These are phyloP conservation scores for Trichosurus vulpecula DNA, from an alignment of 2,797 vertebrate genomes.

Conservation along the genomic window DNA sequence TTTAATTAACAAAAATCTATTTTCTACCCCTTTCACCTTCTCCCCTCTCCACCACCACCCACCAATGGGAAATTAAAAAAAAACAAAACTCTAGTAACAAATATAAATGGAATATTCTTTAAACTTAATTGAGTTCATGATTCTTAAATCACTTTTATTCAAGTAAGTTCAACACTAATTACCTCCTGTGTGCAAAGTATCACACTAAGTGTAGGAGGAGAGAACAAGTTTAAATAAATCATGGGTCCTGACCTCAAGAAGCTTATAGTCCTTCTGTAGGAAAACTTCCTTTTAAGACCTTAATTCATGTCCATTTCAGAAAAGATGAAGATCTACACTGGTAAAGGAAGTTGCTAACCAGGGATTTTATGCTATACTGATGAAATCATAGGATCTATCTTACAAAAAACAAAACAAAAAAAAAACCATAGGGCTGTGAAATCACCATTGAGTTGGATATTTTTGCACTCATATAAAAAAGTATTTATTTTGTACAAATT, in stretches of 20 bases:
- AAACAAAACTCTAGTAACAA: neutral
- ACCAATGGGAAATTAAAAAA: neutral
- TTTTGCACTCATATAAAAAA: neutral
- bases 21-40: neutral
- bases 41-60: neutral
- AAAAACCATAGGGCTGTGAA: neutral
- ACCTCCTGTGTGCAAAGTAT: neutral
- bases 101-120: neutral
- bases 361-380: neutral
- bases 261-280: neutral
- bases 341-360: neutral
- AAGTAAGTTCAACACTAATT: neutral
- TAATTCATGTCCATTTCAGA: neutral
- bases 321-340: neutral
- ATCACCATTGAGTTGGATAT: conserved; percentile 20
- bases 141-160: neutral
- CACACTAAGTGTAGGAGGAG: neutral
- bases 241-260: neutral
- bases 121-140: neutral
- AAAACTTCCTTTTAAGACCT: neutral
- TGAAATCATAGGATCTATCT: neutral
- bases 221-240: neutral
- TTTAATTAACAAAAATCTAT: neutral
- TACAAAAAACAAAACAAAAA: neutral
- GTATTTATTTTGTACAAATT: conserved; percentile 4